phyloP scores from a whole-genome alignment of 2,113 vertebrate species.

The Triplophysa rosa region DNA sequence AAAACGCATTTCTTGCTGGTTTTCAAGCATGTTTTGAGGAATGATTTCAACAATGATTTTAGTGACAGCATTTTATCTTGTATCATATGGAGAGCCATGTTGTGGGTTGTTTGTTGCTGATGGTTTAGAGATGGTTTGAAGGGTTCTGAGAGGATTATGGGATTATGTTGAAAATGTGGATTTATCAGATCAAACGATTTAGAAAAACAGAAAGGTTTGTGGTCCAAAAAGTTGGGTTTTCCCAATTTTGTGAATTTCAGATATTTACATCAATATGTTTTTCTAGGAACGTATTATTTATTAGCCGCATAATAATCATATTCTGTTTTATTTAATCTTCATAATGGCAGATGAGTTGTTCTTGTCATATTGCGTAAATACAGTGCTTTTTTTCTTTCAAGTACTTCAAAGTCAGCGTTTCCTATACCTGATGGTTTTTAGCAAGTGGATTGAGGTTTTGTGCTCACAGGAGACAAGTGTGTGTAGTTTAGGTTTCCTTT shows the following conservation, averaged over 20 bases:
- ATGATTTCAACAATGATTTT: neutral
- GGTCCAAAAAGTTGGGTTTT: neutral
- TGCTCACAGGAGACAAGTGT: neutral
- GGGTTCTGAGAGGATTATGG: slow-evolving; percentile 29
- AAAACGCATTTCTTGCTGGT: neutral
- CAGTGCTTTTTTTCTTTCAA: neutral
- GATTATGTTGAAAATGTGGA: slow-evolving; percentile 25
- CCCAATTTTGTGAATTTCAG: neutral
- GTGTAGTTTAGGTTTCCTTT: neutral
- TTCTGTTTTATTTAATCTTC: too few species aligned
- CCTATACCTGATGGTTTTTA: neutral
- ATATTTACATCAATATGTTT: too few species aligned
- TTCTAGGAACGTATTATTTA: too few species aligned
- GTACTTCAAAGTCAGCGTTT: neutral
- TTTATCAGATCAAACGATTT: neutral
- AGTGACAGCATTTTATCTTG: neutral
- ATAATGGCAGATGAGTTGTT: too few species aligned
- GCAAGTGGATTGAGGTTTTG: neutral
- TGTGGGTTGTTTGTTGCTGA: neutral
- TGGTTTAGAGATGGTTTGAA: neutral
- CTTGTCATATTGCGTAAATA: neutral
- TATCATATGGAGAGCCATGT: neutral
- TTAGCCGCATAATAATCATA: too few species aligned
- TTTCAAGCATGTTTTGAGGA: too few species aligned
- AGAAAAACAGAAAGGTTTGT: neutral